Base-by-base conservation (phyloP, 2,113 vertebrate species). In the Eupsittula cactorum region DNA sequence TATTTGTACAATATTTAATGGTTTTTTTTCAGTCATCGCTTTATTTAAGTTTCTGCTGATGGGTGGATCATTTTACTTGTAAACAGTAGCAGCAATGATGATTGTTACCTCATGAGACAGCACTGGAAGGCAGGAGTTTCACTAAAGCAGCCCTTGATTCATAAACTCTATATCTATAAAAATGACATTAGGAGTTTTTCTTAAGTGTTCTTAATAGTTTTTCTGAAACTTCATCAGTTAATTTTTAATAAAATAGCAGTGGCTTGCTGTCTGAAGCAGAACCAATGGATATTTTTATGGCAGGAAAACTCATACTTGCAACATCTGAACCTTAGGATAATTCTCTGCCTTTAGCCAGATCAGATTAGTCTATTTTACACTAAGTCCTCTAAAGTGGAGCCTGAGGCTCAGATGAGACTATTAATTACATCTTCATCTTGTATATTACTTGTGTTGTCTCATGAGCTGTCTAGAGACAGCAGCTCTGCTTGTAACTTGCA, bases 1-100 rank as follows among this genome's bases (percentile, higher is more conserved):
- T 98, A 98, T 98, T 98, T 98, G 97, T 98, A 97, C 95, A 97
- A 97, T 98, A 98, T 98, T 98, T 98, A 96, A 96, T 60, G 42
- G 1, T 5, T 57, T 96, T 97, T 97, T 95, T 96, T 46, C 71
- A 93, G 76, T 84, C 86, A 88, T 95, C 88, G 84, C 44, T 86
- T 76, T 91, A 78, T 96, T 95, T 96, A 93, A 89, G 27, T 28
- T 97, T 97, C 96, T 96, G 85, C 85, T 97, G 70, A 94, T 93
- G 4, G 13, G 16, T 78, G 71, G 76, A 85, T 90, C 77, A 75
- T 95, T 93, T 92, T 95, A 65, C 68, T 62, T 73, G 25, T 74
- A 47, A 94, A 62, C 63, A 90, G 74, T 82, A 96, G 80, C 73
- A 96, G 86, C 94, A 78, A 75, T n/a, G 52, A 47, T 95, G 93